phyloP scores from a whole-genome alignment of 2,888 invertebrate genomes.

The Philhelius pedissequus region DNA sequence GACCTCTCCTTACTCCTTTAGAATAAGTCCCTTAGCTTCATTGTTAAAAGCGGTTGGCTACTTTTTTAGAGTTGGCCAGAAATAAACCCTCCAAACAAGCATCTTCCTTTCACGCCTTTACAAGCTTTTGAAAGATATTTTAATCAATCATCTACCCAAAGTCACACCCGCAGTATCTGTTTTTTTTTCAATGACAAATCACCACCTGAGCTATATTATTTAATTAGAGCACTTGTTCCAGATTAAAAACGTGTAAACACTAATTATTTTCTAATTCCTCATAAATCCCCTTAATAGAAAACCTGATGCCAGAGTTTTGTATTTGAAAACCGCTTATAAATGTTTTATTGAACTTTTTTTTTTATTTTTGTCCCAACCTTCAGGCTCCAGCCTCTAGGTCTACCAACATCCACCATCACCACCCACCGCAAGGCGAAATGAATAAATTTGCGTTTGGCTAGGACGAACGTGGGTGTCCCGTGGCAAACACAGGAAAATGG shows the following conservation, averaged over 20 bases:
- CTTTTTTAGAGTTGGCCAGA: too few relatives aligned
- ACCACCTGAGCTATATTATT: conserved; percentile 14
- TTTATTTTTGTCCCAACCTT: not conserved
- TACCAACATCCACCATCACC: too few relatives aligned
- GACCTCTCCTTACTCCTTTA: too few relatives aligned
- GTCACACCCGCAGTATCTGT: not conserved
- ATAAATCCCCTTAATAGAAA: conserved; percentile 44
- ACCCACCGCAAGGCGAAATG: conserved; percentile 36
- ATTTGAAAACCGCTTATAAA: conserved; percentile 2
- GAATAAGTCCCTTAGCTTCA: too few relatives aligned
- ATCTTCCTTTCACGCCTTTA: too few relatives aligned
- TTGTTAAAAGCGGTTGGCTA: too few relatives aligned
- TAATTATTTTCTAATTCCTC: conserved; percentile 55
- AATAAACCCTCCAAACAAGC: too few relatives aligned
- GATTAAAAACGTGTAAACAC: conserved; percentile 34
- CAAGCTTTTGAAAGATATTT: too few relatives aligned
- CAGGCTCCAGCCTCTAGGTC: not conserved
- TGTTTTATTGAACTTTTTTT: not conserved
- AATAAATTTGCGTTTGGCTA: conserved; percentile 53
- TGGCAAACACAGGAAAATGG: not conserved
- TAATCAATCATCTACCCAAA: too few relatives aligned
- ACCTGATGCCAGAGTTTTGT: not conserved
- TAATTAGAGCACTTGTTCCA: conserved; percentile 43
- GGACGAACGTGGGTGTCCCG: not conserved
- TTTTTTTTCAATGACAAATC: not conserved